Percentiles rank a stretch among this genome's conserved stretches.
Evolutionary conservation across 2,113 vertebrate genomes (phyloP).

Genomic region (Stictonetta naevosa): DNA sequence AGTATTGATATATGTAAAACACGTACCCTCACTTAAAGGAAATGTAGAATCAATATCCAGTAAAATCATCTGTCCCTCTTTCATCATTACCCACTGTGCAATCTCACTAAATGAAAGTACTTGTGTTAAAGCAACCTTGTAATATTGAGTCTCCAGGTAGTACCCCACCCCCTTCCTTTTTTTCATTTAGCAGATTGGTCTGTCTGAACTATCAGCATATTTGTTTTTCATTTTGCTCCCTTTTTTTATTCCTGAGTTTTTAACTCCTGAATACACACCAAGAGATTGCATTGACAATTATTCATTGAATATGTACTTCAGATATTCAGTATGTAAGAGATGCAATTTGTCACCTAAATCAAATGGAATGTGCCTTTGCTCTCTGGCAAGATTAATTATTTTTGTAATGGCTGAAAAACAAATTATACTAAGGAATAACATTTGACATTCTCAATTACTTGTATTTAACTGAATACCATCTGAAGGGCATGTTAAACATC

Average conservation of each 20-base stretch:
- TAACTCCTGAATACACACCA: not conserved
- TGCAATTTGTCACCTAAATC: not conserved
- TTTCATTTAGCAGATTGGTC: not conserved
- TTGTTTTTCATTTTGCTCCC: not conserved
- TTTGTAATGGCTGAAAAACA: not conserved
- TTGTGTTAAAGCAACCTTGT: not conserved
- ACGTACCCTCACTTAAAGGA: not conserved
- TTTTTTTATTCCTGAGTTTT: slow-evolving; percentile 3
- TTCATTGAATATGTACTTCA: not conserved
- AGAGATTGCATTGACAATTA: not conserved
- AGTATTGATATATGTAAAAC: not conserved
- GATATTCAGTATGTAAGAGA: not conserved
- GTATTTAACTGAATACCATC: not conserved
- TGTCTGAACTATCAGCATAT: not conserved
- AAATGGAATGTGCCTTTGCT: not conserved
- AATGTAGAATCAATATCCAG: not conserved
- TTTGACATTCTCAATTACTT: not conserved
- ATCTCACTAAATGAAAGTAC: not conserved
- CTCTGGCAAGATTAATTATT: not conserved
- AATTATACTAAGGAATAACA: not conserved
- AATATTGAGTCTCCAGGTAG: not conserved
- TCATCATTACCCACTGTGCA: not conserved
- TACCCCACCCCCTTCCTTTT: not conserved
- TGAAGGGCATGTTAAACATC: not conserved
- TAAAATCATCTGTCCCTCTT: not conserved